A percentile compares a stretch with the other conserved stretches of the same genome.
These are phyloP conservation scores for Sclerurus mexicanus DNA, from an alignment of 2,113 vertebrate genomes.

Conservation along the genomic window DNA sequence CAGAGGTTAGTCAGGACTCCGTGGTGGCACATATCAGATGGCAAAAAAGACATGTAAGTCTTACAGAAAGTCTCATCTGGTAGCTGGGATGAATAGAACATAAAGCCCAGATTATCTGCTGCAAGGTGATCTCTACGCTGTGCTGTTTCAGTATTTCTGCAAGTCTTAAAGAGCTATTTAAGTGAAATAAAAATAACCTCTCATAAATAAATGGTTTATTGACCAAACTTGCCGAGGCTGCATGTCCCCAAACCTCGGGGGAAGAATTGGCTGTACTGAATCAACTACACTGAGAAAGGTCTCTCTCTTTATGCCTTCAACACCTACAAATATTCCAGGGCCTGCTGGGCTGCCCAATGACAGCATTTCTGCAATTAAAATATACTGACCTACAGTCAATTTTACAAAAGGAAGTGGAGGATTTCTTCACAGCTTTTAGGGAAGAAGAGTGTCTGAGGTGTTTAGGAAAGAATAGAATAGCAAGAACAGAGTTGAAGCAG, in stretches of 20 bases:
- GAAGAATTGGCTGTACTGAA: not conserved
- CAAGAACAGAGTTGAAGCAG: not conserved
- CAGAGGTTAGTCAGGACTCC: not conserved
- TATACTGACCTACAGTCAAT: not conserved
- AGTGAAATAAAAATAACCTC: not conserved
- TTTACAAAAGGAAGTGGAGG: not conserved
- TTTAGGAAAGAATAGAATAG: not conserved
- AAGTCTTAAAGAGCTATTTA: conserved; percentile 45
- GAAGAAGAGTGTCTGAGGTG: not conserved
- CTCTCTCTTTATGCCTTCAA: conserved; percentile 26
- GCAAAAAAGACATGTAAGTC: not conserved
- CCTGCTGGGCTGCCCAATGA: not conserved
- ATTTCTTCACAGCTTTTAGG: not conserved
- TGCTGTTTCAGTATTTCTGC: conserved; percentile 26
- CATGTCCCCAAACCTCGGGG: not conserved
- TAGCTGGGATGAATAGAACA: not conserved
- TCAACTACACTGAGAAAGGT: not conserved
- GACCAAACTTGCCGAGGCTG: not conserved
- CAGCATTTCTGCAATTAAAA: conserved; percentile 13
- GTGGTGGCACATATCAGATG: not conserved
- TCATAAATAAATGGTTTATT: conserved; percentile 50
- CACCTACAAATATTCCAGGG: conserved; percentile 8
- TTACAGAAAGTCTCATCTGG: not conserved
- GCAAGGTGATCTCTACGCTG: not conserved
- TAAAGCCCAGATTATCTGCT: not conserved